phyloP scores from a whole-genome alignment of 2,888 invertebrate genomes.

The Tillus elongatus region DNA sequence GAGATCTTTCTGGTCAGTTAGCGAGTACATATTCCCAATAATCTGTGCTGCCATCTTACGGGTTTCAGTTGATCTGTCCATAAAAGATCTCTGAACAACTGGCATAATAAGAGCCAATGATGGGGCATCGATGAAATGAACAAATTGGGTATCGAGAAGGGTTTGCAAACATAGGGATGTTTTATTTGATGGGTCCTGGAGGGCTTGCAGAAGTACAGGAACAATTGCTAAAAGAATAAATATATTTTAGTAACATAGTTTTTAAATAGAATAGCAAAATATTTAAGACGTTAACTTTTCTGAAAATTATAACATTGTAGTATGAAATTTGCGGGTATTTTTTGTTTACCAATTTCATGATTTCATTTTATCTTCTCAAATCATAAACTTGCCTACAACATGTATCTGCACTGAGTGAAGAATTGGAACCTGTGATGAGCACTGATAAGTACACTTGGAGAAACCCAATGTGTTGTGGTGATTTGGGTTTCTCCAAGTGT shows the following conservation, averaged over 20 bases:
- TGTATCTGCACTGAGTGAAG: no score
- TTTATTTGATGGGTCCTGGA: constrained; percentile 93
- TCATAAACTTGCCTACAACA: no score
- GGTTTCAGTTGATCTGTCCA: constrained; percentile 95
- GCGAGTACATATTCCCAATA: constrained; percentile 98
- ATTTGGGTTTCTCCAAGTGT: no score
- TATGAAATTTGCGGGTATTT: no score
- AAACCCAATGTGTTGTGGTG: no score
- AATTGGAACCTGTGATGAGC: no score
- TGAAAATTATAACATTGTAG: no score
- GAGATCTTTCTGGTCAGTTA: constrained; percentile 97
- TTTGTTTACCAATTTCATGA: no score
- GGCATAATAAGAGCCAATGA: constrained; percentile 99
- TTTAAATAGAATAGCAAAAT: no score
- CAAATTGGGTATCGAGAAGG: constrained; percentile 90
- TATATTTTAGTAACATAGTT: constrained; percentile 5
- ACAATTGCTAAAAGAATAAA: constrained; percentile 58
- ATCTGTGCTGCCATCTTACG: constrained; percentile 99
- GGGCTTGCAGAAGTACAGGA: constrained; percentile 75
- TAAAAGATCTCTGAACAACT: constrained; percentile 94
- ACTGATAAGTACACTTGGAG: no score
- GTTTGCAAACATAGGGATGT: constrained; percentile 91
- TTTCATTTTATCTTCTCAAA: no score
- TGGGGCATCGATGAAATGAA: constrained; percentile 98
- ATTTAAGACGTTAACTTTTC: no score